Percentiles rank a stretch among this genome's conserved stretches.
Evolutionary conservation across 2,113 vertebrate genomes (phyloP).

Genomic region (Albula goreensis): DNA sequence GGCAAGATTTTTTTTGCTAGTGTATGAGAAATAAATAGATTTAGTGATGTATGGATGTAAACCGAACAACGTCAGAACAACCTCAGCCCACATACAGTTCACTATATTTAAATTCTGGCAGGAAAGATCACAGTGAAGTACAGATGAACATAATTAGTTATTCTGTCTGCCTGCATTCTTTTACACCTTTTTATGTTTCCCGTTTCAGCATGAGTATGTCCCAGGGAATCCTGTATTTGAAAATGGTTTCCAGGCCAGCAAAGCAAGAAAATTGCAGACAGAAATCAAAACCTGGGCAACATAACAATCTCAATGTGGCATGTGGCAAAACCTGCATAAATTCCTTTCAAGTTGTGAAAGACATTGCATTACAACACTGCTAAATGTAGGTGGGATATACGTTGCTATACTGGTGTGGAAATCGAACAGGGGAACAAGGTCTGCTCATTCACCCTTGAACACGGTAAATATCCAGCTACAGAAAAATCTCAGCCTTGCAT

Average conservation of each 20-base stretch:
- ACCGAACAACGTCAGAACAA: background rate
- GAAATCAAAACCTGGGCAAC: background rate
- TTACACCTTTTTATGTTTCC: background rate
- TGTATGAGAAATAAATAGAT: background rate
- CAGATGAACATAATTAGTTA: background rate
- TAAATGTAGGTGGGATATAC: too few species aligned
- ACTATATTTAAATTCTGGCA: background rate
- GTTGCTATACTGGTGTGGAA: too few species aligned
- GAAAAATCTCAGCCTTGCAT: too few species aligned
- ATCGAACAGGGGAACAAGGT: too few species aligned
- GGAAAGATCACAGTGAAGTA: background rate
- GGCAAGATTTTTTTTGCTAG: background rate
- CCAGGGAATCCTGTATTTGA: background rate
- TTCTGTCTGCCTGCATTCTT: too few species aligned
- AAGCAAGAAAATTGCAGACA: background rate
- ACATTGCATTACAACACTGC: too few species aligned
- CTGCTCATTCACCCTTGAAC: too few species aligned
- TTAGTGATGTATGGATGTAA: background rate
- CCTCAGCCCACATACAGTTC: background rate
- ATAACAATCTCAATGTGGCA: background rate
- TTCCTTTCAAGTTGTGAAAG: too few species aligned
- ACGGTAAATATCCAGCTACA: too few species aligned
- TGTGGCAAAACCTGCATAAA: too few species aligned
- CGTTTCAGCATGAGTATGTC: background rate
- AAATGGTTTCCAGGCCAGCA: background rate